Evolutionary conservation across 2,113 vertebrate genomes (phyloP).

Genomic region (Pteruthius melanotis): DNA sequence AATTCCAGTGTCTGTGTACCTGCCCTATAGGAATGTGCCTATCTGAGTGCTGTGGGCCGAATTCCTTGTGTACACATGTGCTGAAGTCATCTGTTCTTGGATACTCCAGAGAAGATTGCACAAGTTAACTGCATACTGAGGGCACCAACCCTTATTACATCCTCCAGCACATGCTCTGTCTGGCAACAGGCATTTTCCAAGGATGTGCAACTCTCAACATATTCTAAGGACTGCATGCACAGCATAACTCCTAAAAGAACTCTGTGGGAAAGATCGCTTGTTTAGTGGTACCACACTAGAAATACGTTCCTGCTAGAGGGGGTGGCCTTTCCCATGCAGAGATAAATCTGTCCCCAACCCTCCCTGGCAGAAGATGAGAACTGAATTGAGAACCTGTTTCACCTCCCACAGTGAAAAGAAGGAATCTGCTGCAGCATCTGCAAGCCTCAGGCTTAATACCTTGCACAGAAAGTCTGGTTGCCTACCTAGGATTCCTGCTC

Average conservation of each 20-base stretch:
- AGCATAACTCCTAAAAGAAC: neutral
- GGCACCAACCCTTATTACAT: neutral
- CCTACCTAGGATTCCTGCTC: neutral
- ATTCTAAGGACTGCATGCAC: neutral
- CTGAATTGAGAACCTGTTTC: neutral
- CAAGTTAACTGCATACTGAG: neutral
- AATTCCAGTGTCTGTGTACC: neutral
- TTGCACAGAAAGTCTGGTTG: neutral
- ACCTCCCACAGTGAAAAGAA: neutral
- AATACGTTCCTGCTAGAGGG: neutral
- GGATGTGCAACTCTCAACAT: neutral
- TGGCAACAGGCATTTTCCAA: neutral
- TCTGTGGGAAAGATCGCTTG: neutral
- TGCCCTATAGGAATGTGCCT: neutral
- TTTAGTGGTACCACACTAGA: neutral
- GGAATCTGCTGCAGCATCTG: neutral
- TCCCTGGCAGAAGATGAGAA: neutral
- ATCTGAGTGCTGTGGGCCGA: neutral
- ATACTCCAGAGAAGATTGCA: neutral
- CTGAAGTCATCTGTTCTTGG: neutral
- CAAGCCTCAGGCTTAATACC: neutral
- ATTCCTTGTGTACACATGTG: neutral
- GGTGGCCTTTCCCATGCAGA: neutral
- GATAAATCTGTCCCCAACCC: neutral
- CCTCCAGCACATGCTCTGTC: neutral